phyloP scores from a whole-genome alignment of 2,113 vertebrate genomes.

The Pluvialis apricaria region DNA sequence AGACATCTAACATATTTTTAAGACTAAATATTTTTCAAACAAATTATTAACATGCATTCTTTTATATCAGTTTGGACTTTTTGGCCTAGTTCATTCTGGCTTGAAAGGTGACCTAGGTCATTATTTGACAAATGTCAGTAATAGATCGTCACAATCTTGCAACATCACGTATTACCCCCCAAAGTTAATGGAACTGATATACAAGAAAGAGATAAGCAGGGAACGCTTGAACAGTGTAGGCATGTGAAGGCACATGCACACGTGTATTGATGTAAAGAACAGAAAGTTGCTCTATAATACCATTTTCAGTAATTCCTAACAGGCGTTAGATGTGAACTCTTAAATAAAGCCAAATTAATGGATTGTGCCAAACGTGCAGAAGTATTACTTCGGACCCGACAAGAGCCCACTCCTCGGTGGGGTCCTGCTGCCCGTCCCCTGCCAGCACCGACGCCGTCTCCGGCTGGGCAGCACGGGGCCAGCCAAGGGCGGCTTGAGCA shows the following conservation, averaged over 20 bases:
- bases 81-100: neutral
- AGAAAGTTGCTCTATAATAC: neutral
- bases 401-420: neutral
- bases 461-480: accelerated
- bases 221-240: neutral
- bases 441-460: neutral
- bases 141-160: neutral
- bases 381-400: neutral
- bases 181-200: neutral
- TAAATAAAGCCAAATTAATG: neutral
- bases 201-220: neutral
- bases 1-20: neutral
- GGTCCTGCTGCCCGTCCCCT: neutral
- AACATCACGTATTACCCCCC: too few relatives aligned
- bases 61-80: neutral
- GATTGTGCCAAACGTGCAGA: neutral
- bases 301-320: neutral
- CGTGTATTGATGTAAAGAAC: neutral
- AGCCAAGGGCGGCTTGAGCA: neutral
- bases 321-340: neutral
- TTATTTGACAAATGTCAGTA: neutral
- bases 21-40: neutral
- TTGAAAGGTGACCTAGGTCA: neutral
- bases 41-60: neutral
- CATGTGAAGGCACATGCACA: accelerated